Base-by-base conservation (phyloP, 2,113 vertebrate genomes). In the Colinus virginianus region DNA sequence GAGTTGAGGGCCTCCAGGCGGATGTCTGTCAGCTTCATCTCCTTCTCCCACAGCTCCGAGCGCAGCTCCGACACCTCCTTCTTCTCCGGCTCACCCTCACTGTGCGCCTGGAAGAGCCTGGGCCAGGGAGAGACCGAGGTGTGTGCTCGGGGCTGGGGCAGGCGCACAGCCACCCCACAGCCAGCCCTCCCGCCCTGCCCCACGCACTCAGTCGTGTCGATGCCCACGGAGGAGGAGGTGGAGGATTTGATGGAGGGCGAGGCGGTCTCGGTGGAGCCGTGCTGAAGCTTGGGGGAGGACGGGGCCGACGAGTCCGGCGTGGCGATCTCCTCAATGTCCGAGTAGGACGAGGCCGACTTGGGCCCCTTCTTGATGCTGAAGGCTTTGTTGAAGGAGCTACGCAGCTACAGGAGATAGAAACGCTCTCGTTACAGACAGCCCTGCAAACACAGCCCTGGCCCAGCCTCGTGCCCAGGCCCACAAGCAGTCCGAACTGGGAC, bases 361-460 rank as follows among this genome's bases (percentile, higher is more conserved):
- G 98, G 96, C 11, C 99, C 99, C 96, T 99, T 99, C 96, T 99
- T 99, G 93, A 99, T 99, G 95, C 98, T 99, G 98, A 99, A 99
- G 40, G 99, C 99, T 93, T 99, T 99, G 97, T 99, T 99, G 97
- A 99, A 99, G 90, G 99, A 99, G 93, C 98, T 99, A 70, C 99
- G 98, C 61, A 99, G 97, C 99, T 99, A 83, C 22, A 34, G 96
- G 42, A 97, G 49, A 93, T 4, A 42, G 56, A 95, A 72, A 84
- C 0, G 2, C 11, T 51, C 13, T 19, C 3, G 2, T 93, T 22
- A 87, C 48, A 42, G 26, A 42, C 34, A 40, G 51, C 32, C 25
- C 36, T 0, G 1, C 7, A 32, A 66, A 43, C 22, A 63, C 34
- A 71, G 53, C 36, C 18, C 45, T 18, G 32, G 11, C 42, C 32